These are phyloP conservation scores for Dasyprocta punctata DNA, from an alignment of 2,113 vertebrate species.

Conservation along the genomic window DNA sequence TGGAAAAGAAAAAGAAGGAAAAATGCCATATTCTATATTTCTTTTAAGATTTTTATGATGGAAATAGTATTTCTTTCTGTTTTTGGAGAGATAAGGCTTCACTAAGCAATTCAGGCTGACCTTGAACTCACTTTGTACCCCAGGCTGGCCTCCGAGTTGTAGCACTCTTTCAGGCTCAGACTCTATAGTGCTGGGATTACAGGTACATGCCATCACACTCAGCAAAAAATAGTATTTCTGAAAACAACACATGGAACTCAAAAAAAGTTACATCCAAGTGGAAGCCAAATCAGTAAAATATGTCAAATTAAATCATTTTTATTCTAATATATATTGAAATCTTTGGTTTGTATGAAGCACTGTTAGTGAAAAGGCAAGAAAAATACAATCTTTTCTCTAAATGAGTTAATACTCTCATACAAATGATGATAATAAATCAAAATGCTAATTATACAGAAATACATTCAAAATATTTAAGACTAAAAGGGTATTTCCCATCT, in stretches of 20 bases:
- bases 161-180: background rate
- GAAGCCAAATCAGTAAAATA: slow-evolving; percentile 19
- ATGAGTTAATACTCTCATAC: background rate
- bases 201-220: background rate
- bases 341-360: slow-evolving; percentile 18
- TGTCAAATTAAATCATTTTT: slow-evolving; percentile 48
- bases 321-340: background rate
- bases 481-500: background rate
- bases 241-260: background rate
- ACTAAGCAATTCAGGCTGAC: background rate
- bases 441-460: slow-evolving; percentile 20
- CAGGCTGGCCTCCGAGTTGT: background rate
- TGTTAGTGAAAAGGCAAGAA: background rate
- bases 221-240: slow-evolving; percentile 4
- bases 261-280: background rate
- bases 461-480: slow-evolving; percentile 19
- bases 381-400: background rate
- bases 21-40: slow-evolving; percentile 24
- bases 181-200: background rate
- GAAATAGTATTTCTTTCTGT: background rate
- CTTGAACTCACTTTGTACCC: background rate
- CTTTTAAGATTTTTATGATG: slow-evolving; percentile 8
- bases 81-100: background rate
- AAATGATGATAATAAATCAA: slow-evolving; percentile 17
- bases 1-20: background rate